Conservation (phyloP, 2,797 vertebrate genomes). For the Nothura maculosa region DNA sequence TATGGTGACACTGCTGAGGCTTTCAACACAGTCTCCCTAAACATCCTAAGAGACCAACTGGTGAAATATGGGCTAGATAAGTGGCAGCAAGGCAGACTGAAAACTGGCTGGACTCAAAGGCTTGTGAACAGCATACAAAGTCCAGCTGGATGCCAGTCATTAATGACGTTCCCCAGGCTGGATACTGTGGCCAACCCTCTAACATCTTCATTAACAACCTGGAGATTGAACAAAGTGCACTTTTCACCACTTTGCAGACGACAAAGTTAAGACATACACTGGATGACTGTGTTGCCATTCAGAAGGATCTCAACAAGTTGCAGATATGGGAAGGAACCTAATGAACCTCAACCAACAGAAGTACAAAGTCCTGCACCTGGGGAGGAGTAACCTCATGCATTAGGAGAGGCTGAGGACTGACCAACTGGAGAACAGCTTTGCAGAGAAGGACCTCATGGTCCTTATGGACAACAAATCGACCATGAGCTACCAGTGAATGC, state of each 20-base stretch:
- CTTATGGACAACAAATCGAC: not conserved
- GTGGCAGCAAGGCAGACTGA: not conserved
- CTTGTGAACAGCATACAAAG: not conserved
- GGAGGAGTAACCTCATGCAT: not conserved
- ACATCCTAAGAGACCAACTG: not conserved
- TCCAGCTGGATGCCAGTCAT: not conserved
- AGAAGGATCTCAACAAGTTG: not conserved
- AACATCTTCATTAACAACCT: not conserved
- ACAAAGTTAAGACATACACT: not conserved
- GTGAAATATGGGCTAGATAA: not conserved
- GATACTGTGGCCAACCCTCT: not conserved
- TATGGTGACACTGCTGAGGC: not conserved
- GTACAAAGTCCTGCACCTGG: not conserved
- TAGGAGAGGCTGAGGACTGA: rapidly evolving
- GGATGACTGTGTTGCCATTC: not conserved
- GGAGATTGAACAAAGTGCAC: not conserved
- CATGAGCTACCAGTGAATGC: not conserved
- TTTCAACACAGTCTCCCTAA: not conserved
- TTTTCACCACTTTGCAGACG: not conserved
- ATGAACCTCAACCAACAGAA: not conserved
- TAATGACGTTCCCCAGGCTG: not conserved
- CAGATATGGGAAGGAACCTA: rapidly evolving
- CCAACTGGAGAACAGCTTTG: not conserved
- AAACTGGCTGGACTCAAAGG: not conserved
- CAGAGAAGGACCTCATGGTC: not conserved